Evolutionary conservation across 1,140 invertebrate species (phyloP).

Genomic region (Neuroterus valhalla): DNA sequence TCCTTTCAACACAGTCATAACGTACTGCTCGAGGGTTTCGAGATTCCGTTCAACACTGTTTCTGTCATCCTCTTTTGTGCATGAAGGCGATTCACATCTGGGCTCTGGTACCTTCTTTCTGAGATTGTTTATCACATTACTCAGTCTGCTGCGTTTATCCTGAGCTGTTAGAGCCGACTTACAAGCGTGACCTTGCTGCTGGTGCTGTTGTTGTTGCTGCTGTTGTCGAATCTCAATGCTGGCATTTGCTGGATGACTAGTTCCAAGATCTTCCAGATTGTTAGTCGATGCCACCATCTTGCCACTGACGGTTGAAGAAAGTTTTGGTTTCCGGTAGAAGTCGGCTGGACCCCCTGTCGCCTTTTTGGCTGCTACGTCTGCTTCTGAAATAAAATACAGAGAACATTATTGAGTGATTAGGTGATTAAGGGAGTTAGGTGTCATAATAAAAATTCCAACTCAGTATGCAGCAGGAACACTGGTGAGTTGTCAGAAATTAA

Average conservation of each 20-base stretch:
- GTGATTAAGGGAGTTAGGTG: too few species aligned
- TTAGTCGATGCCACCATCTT: slow-evolving; percentile 72
- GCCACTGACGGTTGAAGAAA: slow-evolving; percentile 49
- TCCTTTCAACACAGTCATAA: slow-evolving; percentile 72
- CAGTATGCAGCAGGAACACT: too few species aligned
- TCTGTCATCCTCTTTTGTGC: slow-evolving; percentile 55
- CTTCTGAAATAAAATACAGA: slow-evolving; percentile 57
- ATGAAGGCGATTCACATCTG: slow-evolving; percentile 29
- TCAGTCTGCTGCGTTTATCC: slow-evolving; percentile 70
- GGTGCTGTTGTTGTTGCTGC: slow-evolving; percentile 53
- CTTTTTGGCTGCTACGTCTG: slow-evolving; percentile 64
- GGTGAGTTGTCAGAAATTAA: too few species aligned
- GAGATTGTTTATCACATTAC: slow-evolving; percentile 72
- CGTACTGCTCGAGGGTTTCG: slow-evolving; percentile 69
- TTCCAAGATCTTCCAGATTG: slow-evolving; percentile 63
- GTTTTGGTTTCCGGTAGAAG: slow-evolving; percentile 46
- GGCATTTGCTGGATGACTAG: slow-evolving; percentile 58
- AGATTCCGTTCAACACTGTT: slow-evolving; percentile 66
- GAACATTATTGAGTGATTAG: not conserved
- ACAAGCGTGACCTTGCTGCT: slow-evolving; percentile 46
- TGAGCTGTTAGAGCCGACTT: slow-evolving; percentile 64
- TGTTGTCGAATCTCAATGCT: slow-evolving; percentile 59
- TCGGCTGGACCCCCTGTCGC: slow-evolving; percentile 54
- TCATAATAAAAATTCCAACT: too few species aligned
- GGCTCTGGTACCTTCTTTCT: slow-evolving; percentile 67